These are phyloP conservation scores for Progne subis DNA, from an alignment of 2,113 vertebrate genomes.

Conservation along the genomic window DNA sequence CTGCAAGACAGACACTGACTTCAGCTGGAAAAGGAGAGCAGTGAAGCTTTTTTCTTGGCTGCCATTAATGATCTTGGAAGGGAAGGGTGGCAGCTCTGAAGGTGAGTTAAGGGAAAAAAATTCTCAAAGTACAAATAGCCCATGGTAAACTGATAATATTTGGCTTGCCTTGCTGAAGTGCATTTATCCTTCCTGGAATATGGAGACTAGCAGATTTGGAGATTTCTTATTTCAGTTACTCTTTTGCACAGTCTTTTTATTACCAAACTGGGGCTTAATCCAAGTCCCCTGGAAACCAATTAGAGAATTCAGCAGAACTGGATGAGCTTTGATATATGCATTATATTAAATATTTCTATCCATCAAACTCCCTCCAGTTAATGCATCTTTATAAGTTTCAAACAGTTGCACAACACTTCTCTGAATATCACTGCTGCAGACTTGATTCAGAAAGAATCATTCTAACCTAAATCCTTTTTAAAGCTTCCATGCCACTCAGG, in stretches of 20 bases:
- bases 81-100: neutral
- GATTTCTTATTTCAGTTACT: neutral
- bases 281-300: slow-evolving; percentile 39
- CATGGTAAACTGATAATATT: neutral
- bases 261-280: neutral
- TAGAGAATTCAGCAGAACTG: neutral
- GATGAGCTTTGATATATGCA: slow-evolving; percentile 19
- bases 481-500: neutral
- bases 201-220: neutral
- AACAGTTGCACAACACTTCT: neutral
- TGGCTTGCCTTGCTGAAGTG: slow-evolving; percentile 17
- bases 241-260: neutral
- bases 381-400: neutral
- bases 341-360: slow-evolving; percentile 12
- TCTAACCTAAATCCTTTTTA: neutral
- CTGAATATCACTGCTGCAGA: neutral
- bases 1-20: neutral
- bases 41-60: neutral
- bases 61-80: neutral
- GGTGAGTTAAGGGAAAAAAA: neutral
- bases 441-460: neutral
- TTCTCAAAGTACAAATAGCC: neutral
- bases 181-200: neutral
- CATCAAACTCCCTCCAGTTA: neutral
- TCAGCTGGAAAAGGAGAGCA: neutral